Base-by-base conservation (phyloP, 2,797 vertebrate species). In the Amphiprion clarkii region DNA sequence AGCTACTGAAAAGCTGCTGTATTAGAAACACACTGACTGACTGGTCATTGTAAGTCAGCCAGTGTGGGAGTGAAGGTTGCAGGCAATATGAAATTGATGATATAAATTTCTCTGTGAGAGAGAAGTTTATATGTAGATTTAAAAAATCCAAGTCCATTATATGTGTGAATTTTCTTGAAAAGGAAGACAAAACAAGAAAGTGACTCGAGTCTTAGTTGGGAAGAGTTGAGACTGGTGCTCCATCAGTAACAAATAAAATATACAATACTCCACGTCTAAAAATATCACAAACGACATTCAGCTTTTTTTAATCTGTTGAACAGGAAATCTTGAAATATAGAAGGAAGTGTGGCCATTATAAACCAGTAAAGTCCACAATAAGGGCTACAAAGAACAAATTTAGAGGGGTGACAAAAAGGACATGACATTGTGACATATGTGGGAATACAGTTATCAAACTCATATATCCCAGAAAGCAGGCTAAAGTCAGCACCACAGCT, bases 261-360 rank as follows among this genome's bases (percentile, higher is more conserved):
- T 58, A 78, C 66, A 78, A 80, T 67, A 39, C 27, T 60, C 56
- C 48, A 49, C 3, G 48, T 60, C 62, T 67, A 85, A 83, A 88
- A 81, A 86, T 79, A 87, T 49, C 60, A 59, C 54, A 71, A 60
- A 64, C 31, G 63, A 14, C 10, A 61, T 31, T 54, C 2, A n/a
- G 62, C 63, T 5, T 0, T 78, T 81, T 46, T 33, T 33, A 8
- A 67, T 54, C 17, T 39, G 53, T 59, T 33, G 0, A 54, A 51
- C 74, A 88, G 76, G 79, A 83, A 76, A 76, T 4, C 0, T 54
- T 53, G 42, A 57, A 25, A 72, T 48, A 79, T 23, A 67, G 54
- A 73, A 69, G 73, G 66, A 82, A 67, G 55, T 0, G n/a, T 36
- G 31, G 52, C 36, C 42, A 71, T 77, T 79, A 61, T 72, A 25